Evolutionary conservation across 2,888 invertebrate genomes (phyloP).

Genomic region (Brenthis hecate): DNA sequence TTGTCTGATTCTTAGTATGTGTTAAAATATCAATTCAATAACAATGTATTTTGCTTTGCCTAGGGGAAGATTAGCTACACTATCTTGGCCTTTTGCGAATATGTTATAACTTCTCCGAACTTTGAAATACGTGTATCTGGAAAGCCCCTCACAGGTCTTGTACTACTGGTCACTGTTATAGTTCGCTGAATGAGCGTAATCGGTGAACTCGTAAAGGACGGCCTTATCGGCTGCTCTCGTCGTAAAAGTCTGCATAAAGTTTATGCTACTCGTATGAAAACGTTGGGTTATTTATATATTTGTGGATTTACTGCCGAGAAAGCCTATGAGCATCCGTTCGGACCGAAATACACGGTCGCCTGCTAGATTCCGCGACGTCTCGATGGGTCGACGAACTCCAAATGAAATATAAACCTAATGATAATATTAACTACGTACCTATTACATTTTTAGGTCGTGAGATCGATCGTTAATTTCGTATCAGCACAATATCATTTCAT

Average conservation of each 20-base stretch:
- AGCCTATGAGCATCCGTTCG: conserved; percentile 69
- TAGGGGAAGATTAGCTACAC: conserved; percentile 38
- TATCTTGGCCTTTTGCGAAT: conserved; percentile 36
- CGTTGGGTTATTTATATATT: conserved; percentile 66
- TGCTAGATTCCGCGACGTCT: conserved; percentile 80
- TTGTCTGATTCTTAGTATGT: conserved; percentile 49
- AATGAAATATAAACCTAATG: conserved; percentile 53
- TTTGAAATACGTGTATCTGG: conserved; percentile 10
- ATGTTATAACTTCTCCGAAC: conserved; percentile 14
- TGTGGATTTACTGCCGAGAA: conserved; percentile 70
- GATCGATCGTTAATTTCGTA: conserved; percentile 32
- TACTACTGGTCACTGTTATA: conserved; percentile 40
- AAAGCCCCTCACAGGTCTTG: conserved; percentile 36
- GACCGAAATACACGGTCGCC: conserved; percentile 71
- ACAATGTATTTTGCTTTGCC: conserved; percentile 46
- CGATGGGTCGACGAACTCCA: conserved; percentile 71
- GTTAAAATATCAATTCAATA: conserved; percentile 47
- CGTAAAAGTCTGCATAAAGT: conserved; percentile 63
- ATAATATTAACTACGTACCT: conserved; percentile 49
- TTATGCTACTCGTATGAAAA: conserved; percentile 57
- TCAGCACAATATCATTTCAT: conserved; percentile 21
- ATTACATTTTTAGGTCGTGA: conserved; percentile 37
- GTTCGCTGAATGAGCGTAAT: conserved; percentile 57
- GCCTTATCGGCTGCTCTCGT: conserved; percentile 56
- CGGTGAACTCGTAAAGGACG: conserved; percentile 56